These are phyloP conservation scores for Drymonia ruficornis DNA, from an alignment of 2,888 invertebrate genomes.

Conservation along the genomic window DNA sequence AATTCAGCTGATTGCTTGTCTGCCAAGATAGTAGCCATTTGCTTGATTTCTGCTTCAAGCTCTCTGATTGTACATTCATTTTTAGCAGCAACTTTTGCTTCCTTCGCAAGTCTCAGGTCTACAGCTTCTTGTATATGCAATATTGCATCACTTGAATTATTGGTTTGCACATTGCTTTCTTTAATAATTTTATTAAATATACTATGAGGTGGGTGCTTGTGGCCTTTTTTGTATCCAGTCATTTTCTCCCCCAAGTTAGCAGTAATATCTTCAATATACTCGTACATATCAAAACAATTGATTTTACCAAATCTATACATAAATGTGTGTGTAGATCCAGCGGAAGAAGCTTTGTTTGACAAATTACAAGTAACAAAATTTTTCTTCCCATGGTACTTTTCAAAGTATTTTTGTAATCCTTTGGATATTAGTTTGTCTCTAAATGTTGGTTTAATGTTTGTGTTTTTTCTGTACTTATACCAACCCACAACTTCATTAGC, in stretches of 20 bases:
- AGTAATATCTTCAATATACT: conserved; percentile 80
- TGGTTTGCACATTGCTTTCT: conserved; percentile 69
- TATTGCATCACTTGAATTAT: conserved; percentile 71
- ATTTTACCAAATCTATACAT: conserved; percentile 86
- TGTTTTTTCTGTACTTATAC: conserved; percentile 86
- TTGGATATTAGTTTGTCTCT: conserved; percentile 87
- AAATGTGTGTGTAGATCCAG: conserved; percentile 85
- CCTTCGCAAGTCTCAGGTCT: conserved; percentile 64
- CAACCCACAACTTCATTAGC: conserved; percentile 87
- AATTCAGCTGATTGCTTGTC: conserved; percentile 70
- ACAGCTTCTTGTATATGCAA: conserved; percentile 74
- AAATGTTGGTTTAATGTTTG: conserved; percentile 83
- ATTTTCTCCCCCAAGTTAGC: conserved; percentile 81
- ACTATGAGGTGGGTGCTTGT: conserved; percentile 61
- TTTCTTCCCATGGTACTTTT: conserved; percentile 79
- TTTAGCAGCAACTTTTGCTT: conserved; percentile 72
- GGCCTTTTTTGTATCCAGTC: conserved; percentile 74
- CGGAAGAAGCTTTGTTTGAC: conserved; percentile 77
- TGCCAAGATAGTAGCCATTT: conserved; percentile 72
- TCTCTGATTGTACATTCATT: conserved; percentile 72
- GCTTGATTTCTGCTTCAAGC: conserved; percentile 75
- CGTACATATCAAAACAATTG: conserved; percentile 81
- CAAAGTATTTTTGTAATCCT: conserved; percentile 85
- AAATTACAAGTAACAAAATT: conserved; percentile 87
- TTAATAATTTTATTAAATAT: conserved; percentile 74